Conservation (phyloP, 2,888 invertebrate species). For the Lydus trimaculatus region DNA sequence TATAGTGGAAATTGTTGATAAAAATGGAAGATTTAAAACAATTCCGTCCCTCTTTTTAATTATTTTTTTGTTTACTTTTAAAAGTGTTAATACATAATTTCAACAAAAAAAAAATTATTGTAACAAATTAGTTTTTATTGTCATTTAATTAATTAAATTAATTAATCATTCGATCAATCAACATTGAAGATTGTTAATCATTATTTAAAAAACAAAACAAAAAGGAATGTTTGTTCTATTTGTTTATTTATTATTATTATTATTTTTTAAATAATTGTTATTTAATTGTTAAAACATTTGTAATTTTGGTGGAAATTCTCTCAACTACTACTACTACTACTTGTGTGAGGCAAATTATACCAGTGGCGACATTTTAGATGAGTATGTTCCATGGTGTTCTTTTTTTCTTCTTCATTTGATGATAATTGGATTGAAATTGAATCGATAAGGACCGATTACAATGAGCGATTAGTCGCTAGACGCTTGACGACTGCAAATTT, state of each 20-base stretch:
- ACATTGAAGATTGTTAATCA: neutral
- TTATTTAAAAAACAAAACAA: too few species aligned
- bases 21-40: neutral
- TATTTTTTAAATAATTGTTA: neutral
- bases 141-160: too few species aligned
- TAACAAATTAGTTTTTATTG: too few species aligned
- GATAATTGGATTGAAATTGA: constrained; percentile 10
- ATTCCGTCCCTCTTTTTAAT: neutral
- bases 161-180: neutral
- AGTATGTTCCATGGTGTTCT: constrained; percentile 58
- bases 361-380: constrained; percentile 49
- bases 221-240: neutral
- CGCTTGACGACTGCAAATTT: too few species aligned
- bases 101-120: too few species aligned
- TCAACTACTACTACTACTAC: constrained; percentile 9
- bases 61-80: neutral
- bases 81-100: neutral
- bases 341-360: constrained; percentile 17
- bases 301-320: constrained; percentile 4
- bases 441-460: too few species aligned
- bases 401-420: constrained; percentile 34
- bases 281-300: neutral
- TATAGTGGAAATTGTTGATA: neutral
- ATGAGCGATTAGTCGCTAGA: too few species aligned
- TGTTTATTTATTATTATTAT: too few species aligned